Percentiles rank a stretch among this genome's conserved stretches.
Conservation (phyloP, 1,140 invertebrate genomes). For the Batillaria attramentaria region DNA sequence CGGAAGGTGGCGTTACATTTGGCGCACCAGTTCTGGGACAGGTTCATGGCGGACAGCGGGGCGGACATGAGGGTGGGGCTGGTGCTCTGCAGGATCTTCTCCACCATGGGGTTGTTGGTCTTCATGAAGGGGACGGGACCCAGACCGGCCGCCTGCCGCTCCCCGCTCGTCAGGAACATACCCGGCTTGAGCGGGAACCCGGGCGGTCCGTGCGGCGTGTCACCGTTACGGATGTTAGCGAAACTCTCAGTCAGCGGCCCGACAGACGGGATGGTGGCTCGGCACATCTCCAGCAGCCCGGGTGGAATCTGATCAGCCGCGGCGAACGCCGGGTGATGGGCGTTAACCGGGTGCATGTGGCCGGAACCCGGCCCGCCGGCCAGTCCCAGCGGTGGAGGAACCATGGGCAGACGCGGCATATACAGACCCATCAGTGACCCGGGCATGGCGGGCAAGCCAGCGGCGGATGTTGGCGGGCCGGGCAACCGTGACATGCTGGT, state of each 20-base stretch:
- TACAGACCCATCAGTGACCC: conserved; percentile 38
- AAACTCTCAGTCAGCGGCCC: conserved; percentile 50
- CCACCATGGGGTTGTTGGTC: conserved; percentile 68
- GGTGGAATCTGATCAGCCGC: conserved; percentile 39
- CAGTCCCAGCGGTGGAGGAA: conserved; percentile 34
- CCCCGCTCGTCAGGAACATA: conserved; percentile 5
- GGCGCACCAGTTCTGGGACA: conserved; percentile 97
- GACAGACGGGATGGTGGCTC: conserved; percentile 40
- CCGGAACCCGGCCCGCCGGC: conserved; percentile 9
- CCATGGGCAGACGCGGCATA: conserved; percentile 41
- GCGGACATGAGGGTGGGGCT: conserved; percentile 72
- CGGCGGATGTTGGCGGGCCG: not conserved
- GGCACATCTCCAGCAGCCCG: conserved; percentile 42
- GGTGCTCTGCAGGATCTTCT: conserved; percentile 63
- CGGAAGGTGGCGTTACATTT: conserved; percentile 97
- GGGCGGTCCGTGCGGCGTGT: not conserved
- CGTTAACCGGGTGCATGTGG: conserved; percentile 8
- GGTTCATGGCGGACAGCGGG: conserved; percentile 84
- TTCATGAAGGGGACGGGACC: conserved; percentile 46
- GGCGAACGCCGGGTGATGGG: conserved; percentile 37
- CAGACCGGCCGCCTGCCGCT: conserved; percentile 11
- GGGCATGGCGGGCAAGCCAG: conserved; percentile 12
- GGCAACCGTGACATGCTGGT: conserved; percentile 16
- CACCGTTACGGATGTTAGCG: conserved; percentile 43
- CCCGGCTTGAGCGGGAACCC: conserved; percentile 19